A percentile compares a stretch with the other conserved stretches of the same genome.
Evolutionary conservation across 1,140 invertebrate species (phyloP).

Genomic region (Drosophila nigromelanica): DNA sequence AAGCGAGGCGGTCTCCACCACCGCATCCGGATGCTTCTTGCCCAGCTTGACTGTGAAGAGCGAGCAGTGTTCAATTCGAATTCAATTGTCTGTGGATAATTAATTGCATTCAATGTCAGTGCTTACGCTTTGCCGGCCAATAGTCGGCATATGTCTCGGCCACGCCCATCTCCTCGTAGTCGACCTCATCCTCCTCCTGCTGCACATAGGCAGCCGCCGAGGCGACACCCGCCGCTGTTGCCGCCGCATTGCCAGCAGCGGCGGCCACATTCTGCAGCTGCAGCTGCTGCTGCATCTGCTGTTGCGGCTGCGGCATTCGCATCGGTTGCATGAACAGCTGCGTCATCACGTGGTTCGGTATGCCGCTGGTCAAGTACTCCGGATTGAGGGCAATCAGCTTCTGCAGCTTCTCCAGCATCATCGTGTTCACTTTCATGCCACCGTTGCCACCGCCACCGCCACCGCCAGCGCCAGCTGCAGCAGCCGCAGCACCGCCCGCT

Average conservation of each 20-base stretch:
- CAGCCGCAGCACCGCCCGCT: conserved; percentile 16
- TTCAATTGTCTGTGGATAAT: not conserved
- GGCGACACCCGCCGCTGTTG: conserved; percentile 28
- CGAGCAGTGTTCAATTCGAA: not conserved
- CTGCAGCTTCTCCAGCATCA: conserved; percentile 82
- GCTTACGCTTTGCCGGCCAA: conserved; percentile 96
- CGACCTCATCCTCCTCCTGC: conserved; percentile 93
- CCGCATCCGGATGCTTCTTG: conserved; percentile 98
- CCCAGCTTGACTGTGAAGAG: conserved; percentile 93
- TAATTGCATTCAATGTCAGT: not conserved
- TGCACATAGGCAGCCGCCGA: conserved; percentile 45
- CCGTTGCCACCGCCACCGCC: conserved; percentile 1
- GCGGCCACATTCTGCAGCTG: conserved; percentile 1
- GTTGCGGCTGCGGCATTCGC: conserved; percentile 20
- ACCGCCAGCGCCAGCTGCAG: conserved; percentile 40
- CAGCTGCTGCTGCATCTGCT: conserved; percentile 1
- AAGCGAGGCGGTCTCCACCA: conserved; percentile 99
- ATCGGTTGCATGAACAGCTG: conserved; percentile 84
- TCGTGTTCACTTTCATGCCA: conserved; percentile 65
- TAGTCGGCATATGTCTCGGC: conserved; percentile 99
- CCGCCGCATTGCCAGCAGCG: conserved; percentile 24
- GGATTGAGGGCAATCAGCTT: conserved; percentile 78
- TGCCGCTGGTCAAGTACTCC: conserved; percentile 80
- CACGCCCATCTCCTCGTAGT: conserved; percentile 98
- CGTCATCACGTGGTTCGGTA: conserved; percentile 80